Base-by-base conservation (phyloP, 1,140 invertebrate species). In the Drosophila bifasciata region DNA sequence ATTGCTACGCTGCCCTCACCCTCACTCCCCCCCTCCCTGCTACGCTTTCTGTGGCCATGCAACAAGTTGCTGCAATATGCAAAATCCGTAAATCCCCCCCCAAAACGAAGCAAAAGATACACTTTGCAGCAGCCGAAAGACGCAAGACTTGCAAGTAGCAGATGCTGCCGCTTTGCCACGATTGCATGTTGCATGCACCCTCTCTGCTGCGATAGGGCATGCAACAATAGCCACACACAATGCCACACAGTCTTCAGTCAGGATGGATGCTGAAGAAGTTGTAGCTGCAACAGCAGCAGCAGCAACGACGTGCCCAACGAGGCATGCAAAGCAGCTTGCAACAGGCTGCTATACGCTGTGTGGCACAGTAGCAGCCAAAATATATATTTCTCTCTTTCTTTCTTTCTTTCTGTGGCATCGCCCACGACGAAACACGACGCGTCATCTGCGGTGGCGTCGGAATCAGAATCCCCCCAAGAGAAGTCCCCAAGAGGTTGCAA, bases 361-460 rank as follows among this genome's bases (percentile, higher is more conserved):
- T 83, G 79, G 76, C 80, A 85, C 81, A 85, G 81, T 85, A 85
- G 81, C 81, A 77, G 81, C 81, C 81, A 86, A 85, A 85, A 85
- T 85, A 85, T 76, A 85, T 84, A 76, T 84, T 21, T 40, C 21
- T 19, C 28, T 15, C 46, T 25, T 2, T 19, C 19, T 43, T 8
- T 19, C 15, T 19, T 16, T 11, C 16, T 8, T n/a, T 21, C 40
- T 44, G 49, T 60, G 1, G 25, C 59, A 84, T 84, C 80, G 80
- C 80, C 80, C 80, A 84, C 80, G 80, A 79, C 57, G 80, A 84
- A 76, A 78, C 80, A 84, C 80, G 80, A 84, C 79, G 79, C 70
- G 79, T 81, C 32, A 11, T 36, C 79, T 79, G 79, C 80, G 57
- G 62, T 64, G 61, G 64, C 76, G 59, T 62, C 70, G 56, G 56